phyloP scores from a whole-genome alignment of 2,113 vertebrate species.

The Muntiacus reevesi region DNA sequence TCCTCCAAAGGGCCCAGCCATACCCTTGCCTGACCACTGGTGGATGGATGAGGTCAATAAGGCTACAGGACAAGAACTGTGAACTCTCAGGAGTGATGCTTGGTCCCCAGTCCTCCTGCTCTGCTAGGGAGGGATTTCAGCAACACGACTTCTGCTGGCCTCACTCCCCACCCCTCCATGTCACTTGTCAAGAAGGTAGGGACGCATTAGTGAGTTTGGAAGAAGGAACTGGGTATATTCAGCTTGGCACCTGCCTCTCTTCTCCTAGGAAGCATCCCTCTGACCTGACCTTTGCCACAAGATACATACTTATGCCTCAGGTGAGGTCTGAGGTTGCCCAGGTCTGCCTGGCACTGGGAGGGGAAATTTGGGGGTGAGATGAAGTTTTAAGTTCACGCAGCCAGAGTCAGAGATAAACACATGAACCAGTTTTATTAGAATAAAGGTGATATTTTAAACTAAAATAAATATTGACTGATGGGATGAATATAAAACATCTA shows the following conservation, averaged over 20 bases:
- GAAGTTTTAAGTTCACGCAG: background rate
- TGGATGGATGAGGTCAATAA: background rate
- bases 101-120: background rate
- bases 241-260: background rate
- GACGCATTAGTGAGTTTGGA: background rate
- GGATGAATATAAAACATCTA: background rate
- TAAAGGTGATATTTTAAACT: background rate
- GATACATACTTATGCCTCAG: background rate
- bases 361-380: background rate
- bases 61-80: background rate
- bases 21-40: background rate
- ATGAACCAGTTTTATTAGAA: background rate
- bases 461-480: background rate
- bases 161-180: background rate
- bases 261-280: background rate
- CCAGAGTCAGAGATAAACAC: background rate
- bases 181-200: background rate
- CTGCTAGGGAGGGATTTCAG: background rate
- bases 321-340: background rate
- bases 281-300: background rate
- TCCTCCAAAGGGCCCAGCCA: background rate
- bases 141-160: background rate
- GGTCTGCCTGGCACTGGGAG: background rate
- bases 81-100: background rate
- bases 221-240: background rate